Base-by-base conservation (phyloP, 2,113 vertebrate genomes). In the Chaenocephalus aceratus region DNA sequence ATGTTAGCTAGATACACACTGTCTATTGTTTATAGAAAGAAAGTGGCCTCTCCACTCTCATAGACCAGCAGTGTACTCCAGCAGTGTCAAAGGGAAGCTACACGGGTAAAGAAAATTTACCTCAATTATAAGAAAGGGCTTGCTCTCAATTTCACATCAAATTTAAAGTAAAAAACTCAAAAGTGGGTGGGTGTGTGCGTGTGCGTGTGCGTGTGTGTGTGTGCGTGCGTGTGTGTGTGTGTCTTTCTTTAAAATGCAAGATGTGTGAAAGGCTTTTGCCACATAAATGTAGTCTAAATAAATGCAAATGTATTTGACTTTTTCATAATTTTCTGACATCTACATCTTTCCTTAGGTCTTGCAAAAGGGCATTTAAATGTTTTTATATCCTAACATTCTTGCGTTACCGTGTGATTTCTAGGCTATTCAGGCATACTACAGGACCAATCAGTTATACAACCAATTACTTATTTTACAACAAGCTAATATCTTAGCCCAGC, bases 1-100 rank as follows among this genome's bases (percentile, higher is more conserved):
- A 23, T 44, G 71, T 61, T 67, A 9, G 16, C 66, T 21, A 21
- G 21, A 21, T 21, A 21, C 21, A 21, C 21, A 21, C 21, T 64
- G 26, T 48, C 63, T 26, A 52, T 21, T 62, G 45, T 72, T 72
- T 72, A 76, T 72, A 60, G 45, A 80, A 59, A 74, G 0, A 63
- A 48, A 41, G 56, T 4, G 0, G 44, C 8, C 9, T 41, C 30
- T 65, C 34, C 30, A 18, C 26, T 66, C 49, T 71, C 62, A 44
- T 16, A 11, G 48, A 75, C 30, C 51, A 68, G 69, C 52, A 49
- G 57, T 45, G 54, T 86, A 80, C 83, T 79, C 14, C 74, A 34
- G 44, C 59, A 23, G 23, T 49, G 57, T 44, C 44, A 72, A 12
- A 67, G 79, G 16, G 16, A 30, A 30, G 30, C 30, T 30, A 30